phyloP scores from a whole-genome alignment of 2,113 vertebrate genomes.

The Bos javanicus region DNA sequence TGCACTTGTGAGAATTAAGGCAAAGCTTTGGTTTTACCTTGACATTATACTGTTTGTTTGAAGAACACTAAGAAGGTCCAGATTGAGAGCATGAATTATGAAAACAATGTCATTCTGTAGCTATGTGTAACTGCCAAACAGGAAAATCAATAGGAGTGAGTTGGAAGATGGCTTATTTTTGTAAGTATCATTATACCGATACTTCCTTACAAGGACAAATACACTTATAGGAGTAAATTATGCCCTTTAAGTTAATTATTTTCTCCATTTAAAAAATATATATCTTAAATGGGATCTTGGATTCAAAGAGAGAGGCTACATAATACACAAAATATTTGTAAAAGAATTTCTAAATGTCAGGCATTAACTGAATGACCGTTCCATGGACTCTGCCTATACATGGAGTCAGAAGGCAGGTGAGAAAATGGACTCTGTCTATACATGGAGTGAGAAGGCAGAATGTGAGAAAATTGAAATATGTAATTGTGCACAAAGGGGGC shows the following conservation, averaged over 20 bases:
- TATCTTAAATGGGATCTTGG: background rate
- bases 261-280: background rate
- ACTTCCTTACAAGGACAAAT: background rate
- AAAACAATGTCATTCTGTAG: background rate
- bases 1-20: conserved; percentile 4
- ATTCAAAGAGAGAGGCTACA: background rate
- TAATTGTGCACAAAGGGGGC: background rate
- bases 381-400: background rate
- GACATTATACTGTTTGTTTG: background rate
- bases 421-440: background rate
- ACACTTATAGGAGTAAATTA: background rate
- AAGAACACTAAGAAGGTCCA: background rate
- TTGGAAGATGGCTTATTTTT: background rate
- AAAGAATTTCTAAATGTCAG: background rate
- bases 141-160: background rate
- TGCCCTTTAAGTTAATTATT: background rate
- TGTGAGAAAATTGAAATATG: background rate
- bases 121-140: background rate
- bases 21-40: conserved; percentile 1
- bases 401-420: background rate
- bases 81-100: background rate
- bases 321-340: background rate
- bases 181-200: background rate
- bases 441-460: background rate
- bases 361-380: background rate